Evolutionary conservation across 2,113 vertebrate genomes (phyloP), one percentile per base, ranked within the genome.

Genomic region (Pyrgilauda ruficollis): DNA sequence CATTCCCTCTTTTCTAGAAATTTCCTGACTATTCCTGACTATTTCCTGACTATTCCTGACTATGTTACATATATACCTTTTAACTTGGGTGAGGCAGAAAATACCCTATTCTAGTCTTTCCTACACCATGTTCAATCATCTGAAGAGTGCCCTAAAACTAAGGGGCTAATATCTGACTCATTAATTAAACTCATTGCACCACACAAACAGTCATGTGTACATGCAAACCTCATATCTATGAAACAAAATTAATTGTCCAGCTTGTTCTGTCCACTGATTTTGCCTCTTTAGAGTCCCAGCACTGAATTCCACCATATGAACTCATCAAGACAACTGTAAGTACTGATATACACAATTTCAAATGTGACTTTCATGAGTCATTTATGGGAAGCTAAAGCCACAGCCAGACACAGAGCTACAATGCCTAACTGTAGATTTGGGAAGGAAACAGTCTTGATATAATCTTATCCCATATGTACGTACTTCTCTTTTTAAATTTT

Each of bases 391-490:
- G 37, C 18, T 55, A 66, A 92, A 92, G 84, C 35, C 43, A 64
- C 19, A 80, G 58, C 20, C 47, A 84, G 62, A 87, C 19, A 5
- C n/a, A 82, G 55, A 81, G 44, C 27, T 63, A 33, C 43, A 84
- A 43, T 2, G 43, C 17, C 44, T 52, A 77, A 69, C 39, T 46
- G 35, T 10, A 43, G 47, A 84, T 84, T 81, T 59, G 27, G 43
- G 76, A 92, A 81, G 43, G 47, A 89, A 95, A 78, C 5, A 20
- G 46, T 70, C 33, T 81, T 15, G 67, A 61, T 72, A 53, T 58
- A 90, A 43, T 20, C 18, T n/a, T 12, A 4, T 50, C 9, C 43
- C n/a, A 75, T 78, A 67, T 0, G 0, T 37, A 62, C 0, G 0
- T 39, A 81, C 35, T 94, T 95, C 81, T 77, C 24, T 59, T 74